Evolutionary conservation across 2,797 vertebrate species (phyloP), one percentile per base, ranked within the genome.

Genomic region (Cuniculus paca): DNA sequence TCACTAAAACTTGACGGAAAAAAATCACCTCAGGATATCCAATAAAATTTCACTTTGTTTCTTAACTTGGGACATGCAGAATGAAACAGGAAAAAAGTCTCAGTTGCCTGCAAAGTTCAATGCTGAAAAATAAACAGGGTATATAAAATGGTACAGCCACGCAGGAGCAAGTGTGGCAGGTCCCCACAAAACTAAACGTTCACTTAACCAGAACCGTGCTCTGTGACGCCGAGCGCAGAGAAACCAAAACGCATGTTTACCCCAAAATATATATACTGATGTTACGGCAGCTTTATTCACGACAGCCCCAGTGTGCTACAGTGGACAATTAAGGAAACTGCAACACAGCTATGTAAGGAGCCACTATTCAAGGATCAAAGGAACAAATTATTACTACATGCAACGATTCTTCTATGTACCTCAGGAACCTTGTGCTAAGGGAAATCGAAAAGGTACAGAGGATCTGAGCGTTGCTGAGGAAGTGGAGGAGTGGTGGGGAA

Each of bases 31-130:
- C 89, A 91, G 77, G 78, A 58, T 86, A 81, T 9, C 48, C 34
- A 70, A 39, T 56, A 91, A 77, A 50, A 77, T 28, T 91, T 93
- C 61, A 89, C 68, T 91, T 58, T 74, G 68, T 63, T 94, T 92
- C 74, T 56, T 60, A 88, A 92, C 31, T 80, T 61, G 42, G 34
- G 81, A 88, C 65, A 58, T 11, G 75, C n/a, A 70, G 61, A 91
- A 81, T 39, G 16, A 22, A 72, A 83, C 9, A 65, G 14, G 28
- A 50, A 11, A 52, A 39, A 79, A 72, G 45, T 68, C n/a, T 48
- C 50, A 54, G 48, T 79, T 45, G 50, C 70, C 79, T 50, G 16
- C 22, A 63, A 91, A 80, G 48, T 75, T 63, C 36, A 50, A 20
- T 58, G 54, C 56, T 90, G 60, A 80, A 83, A 92, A 80, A 75